Base-by-base conservation (phyloP, 2,888 invertebrate genomes). In the Heliconius charithonia region DNA sequence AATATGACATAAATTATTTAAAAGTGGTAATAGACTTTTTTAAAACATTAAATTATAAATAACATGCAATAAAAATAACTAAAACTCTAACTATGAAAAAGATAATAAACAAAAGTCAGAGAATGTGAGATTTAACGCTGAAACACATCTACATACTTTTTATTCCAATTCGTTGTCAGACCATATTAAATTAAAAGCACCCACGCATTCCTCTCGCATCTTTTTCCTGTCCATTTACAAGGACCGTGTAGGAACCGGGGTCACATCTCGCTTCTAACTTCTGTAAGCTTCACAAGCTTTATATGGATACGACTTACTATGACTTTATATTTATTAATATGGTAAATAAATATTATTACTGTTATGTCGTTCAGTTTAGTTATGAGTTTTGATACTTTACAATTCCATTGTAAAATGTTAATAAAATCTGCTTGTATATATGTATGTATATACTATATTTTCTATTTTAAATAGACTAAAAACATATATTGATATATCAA, bases 151-250 rank as follows among this genome's bases (percentile, higher is more conserved):
- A 88, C 86, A 89, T 93, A 93, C 93, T 92, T 94, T 94, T 93
- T 91, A 94, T 95, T 94, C 92, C 91, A 92, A 93, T 94, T 93
- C 92, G 93, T 90, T 94, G 94, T 94, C 93, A 93, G 93, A 91
- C 93, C 90, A 93, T 94, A 94, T 94, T 94, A 94, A 95, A 94
- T 95, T 94, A 94, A 94, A 94, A 93, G 92, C 89, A 92, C 93
- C 94, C 93, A 94, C 93, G 93, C 93, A 93, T 93, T 94, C 94
- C 91, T 90, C 86, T 84, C 94, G 92, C 92, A 93, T 93, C 93
- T 94, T 94, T 94, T 95, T 94, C 95, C 94, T 95, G 95, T 94
- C 95, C 95, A 95, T 95, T 95, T 94, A 92, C 93, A 91, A 93
- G 93, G 93, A 90, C 93, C 92, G 91, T 93, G 92, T 93, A 92